Conservation (phyloP, 2,888 invertebrate genomes). For the Drosophila seclusa region DNA sequence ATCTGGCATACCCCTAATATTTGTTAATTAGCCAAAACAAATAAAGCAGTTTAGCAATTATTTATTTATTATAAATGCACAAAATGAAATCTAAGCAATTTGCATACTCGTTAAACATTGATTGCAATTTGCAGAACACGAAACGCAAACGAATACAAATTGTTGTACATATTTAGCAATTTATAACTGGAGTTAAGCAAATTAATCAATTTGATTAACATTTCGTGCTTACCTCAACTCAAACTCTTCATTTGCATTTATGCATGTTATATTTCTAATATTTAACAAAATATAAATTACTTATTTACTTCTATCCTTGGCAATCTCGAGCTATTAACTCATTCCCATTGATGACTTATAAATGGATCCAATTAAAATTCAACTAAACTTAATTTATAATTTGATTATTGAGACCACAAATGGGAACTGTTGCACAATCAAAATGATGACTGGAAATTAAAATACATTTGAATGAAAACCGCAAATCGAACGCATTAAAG, state of each 20-base stretch:
- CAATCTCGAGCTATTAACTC: background rate
- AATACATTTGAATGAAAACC: slow-evolving; percentile 9
- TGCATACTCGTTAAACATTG: background rate
- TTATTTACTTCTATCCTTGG: too few relatives aligned
- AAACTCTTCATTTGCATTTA: background rate
- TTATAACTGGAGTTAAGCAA: background rate
- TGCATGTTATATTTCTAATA: too few relatives aligned
- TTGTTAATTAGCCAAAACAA: background rate
- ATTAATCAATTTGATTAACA: background rate
- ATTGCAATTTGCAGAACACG: background rate
- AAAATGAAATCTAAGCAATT: background rate
- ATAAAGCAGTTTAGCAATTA: background rate
- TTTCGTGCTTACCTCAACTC: background rate
- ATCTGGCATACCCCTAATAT: background rate
- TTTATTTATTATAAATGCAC: background rate
- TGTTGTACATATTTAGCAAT: background rate
- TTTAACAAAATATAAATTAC: too few relatives aligned
- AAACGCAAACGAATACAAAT: slow-evolving; percentile 3
- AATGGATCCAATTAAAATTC: background rate
- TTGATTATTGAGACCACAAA: slow-evolving; percentile 1
- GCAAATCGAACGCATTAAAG: background rate
- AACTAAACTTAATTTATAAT: background rate
- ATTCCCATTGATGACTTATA: background rate
- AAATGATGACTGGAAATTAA: background rate
- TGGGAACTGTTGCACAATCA: background rate